phyloP scores from a whole-genome alignment of 1,140 invertebrate species.

The Carcinoscorpius rotundicauda region DNA sequence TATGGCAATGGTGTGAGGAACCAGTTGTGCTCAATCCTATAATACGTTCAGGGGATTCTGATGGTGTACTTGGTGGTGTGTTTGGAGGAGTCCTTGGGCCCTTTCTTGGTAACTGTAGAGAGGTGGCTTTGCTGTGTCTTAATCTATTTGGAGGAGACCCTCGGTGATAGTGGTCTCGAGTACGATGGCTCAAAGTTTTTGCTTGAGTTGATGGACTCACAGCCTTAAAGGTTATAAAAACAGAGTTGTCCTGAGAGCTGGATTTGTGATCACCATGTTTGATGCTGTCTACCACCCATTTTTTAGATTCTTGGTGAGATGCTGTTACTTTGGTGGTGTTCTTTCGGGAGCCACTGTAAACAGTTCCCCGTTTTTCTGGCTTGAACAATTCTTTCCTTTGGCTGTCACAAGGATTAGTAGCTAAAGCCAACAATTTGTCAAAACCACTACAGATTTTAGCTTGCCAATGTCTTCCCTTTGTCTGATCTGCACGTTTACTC shows the following conservation, averaged over 20 bases:
- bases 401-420: constrained; percentile 60
- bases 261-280: constrained; percentile 2
- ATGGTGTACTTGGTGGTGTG: constrained; percentile 26
- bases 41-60: constrained; percentile 22
- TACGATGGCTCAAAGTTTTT: neutral
- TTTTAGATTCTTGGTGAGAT: no score
- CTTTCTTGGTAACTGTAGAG: constrained; percentile 15
- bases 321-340: neutral
- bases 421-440: constrained; percentile 71
- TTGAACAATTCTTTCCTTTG: no score
- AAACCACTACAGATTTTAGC: constrained; percentile 73
- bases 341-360: no score
- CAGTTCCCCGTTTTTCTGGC: no score
- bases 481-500: constrained; percentile 15
- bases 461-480: constrained; percentile 49
- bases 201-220: neutral
- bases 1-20: constrained; percentile 15
- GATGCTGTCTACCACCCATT: neutral
- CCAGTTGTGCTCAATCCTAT: constrained; percentile 12
- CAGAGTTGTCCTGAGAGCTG: constrained; percentile 6
- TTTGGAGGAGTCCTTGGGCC: constrained; percentile 25
- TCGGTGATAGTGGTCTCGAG: no score
- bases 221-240: constrained; percentile 18
- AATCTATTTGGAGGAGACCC: neutral
- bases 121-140: constrained; percentile 7